A percentile compares a stretch with the other conserved stretches of the same genome.
Conservation (phyloP, 2,113 vertebrate species). For the Perca flavescens region DNA sequence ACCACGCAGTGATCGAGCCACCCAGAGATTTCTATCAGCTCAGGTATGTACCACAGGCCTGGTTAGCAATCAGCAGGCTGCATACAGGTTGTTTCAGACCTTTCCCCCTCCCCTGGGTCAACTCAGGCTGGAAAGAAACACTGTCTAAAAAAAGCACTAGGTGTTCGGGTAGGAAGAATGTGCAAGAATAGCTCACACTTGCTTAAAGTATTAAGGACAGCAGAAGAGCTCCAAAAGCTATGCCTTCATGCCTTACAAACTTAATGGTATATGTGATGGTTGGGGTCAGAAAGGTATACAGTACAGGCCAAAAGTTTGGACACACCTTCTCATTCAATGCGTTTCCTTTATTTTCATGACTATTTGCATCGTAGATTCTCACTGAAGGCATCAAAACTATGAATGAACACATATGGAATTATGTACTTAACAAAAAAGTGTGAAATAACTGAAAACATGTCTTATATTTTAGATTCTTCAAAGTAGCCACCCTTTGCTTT, state of each 20-base stretch:
- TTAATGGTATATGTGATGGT: too few relatives aligned
- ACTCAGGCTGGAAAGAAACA: background rate
- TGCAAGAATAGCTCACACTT: slow-evolving; percentile 5
- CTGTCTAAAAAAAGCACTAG: background rate
- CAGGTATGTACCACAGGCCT: slow-evolving; percentile 31
- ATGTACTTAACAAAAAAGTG: too few relatives aligned
- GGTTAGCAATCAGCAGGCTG: slow-evolving; percentile 15
- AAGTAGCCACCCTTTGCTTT: too few relatives aligned
- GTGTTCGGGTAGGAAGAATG: background rate
- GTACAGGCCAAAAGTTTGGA: too few relatives aligned
- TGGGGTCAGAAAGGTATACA: too few relatives aligned
- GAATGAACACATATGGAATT: too few relatives aligned
- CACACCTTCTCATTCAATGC: too few relatives aligned
- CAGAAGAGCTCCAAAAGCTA: background rate
- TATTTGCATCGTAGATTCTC: too few relatives aligned
- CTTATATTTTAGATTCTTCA: too few relatives aligned
- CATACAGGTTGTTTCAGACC: slow-evolving; percentile 1
- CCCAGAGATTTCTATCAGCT: slow-evolving; percentile 54
- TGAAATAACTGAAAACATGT: too few relatives aligned
- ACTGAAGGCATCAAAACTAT: too few relatives aligned
- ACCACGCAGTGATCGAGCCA: slow-evolving; percentile 34
- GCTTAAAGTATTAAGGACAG: background rate
- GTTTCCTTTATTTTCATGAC: too few relatives aligned
- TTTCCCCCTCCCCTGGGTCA: slow-evolving; percentile 4
- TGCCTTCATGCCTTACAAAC: background rate